Evolutionary conservation across 2,797 vertebrate species (phyloP).

Genomic region (Gambelia wislizenii): DNA sequence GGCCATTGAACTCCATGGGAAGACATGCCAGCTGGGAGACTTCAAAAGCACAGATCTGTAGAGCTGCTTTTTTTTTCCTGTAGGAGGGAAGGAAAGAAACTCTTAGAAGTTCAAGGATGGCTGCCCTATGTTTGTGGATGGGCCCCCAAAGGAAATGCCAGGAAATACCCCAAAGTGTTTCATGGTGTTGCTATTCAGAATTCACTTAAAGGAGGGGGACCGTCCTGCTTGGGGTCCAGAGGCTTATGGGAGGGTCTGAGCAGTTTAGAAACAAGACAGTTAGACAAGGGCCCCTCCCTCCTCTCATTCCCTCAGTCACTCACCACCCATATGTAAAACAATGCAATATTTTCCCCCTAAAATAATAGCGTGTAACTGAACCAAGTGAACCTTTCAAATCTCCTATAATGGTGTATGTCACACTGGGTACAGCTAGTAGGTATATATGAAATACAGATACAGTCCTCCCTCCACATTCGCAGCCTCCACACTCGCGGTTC

Average conservation of each 20-base stretch:
- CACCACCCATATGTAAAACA: too few relatives aligned
- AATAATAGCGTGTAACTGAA: too few relatives aligned
- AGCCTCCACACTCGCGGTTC: too few relatives aligned
- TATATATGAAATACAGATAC: too few relatives aligned
- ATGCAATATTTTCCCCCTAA: too few relatives aligned
- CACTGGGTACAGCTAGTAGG: too few relatives aligned
- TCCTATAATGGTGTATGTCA: too few relatives aligned
- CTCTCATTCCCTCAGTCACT: too few relatives aligned
- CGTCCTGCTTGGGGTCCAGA: not conserved
- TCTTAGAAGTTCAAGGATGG: constrained; percentile 2
- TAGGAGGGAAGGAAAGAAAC: constrained; percentile 7
- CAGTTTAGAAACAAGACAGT: not conserved
- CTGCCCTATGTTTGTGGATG: constrained; percentile 7
- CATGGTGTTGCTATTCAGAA: not conserved
- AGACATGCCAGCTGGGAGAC: not conserved
- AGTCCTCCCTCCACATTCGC: too few relatives aligned
- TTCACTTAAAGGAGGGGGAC: not conserved
- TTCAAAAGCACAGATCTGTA: constrained; percentile 1
- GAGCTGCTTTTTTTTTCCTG: not conserved
- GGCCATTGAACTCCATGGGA: constrained; percentile 22
- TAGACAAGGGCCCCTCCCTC: too few relatives aligned
- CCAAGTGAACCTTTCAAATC: too few relatives aligned
- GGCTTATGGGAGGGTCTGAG: not conserved
- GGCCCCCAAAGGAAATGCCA: constrained; percentile 13
- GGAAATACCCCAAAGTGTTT: not conserved